phyloP scores from a whole-genome alignment of 2,113 vertebrate genomes.

The Pyrgilauda ruficollis region DNA sequence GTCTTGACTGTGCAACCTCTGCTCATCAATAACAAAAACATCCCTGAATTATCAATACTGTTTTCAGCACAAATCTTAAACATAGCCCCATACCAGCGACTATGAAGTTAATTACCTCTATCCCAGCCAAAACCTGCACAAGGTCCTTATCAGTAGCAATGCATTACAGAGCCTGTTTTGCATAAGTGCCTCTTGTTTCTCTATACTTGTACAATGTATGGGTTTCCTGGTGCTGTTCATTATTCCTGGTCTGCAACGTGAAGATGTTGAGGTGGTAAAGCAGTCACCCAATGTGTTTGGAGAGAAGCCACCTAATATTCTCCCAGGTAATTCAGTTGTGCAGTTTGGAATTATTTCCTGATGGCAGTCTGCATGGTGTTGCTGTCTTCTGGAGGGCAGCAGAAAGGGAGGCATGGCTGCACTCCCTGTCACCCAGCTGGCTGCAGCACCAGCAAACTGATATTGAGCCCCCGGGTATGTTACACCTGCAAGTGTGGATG shows the following conservation, averaged over 20 bases:
- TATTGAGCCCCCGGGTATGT: not conserved
- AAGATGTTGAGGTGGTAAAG: not conserved
- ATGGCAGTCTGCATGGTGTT: not conserved
- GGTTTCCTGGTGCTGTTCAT: not conserved
- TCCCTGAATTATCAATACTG: not conserved
- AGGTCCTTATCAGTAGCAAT: not conserved
- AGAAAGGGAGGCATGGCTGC: not conserved
- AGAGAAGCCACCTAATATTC: not conserved
- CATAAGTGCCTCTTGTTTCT: not conserved
- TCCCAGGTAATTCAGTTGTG: not conserved
- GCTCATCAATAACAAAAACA: not conserved
- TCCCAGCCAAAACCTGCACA: not conserved
- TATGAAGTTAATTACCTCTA: not conserved
- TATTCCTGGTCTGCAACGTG: rapidly evolving
- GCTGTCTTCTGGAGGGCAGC: not conserved
- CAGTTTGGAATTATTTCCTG: not conserved
- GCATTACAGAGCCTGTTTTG: not conserved
- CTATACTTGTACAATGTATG: not conserved
- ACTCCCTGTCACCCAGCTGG: rapidly evolving
- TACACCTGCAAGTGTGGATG: not conserved
- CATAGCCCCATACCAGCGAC: no score
- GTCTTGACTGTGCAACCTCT: not conserved
- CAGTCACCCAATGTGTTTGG: not conserved
- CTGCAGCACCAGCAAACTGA: not conserved
- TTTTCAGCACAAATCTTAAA: not conserved